Evolutionary conservation across 1,140 invertebrate species (phyloP).

Genomic region (Bombus turneri): DNA sequence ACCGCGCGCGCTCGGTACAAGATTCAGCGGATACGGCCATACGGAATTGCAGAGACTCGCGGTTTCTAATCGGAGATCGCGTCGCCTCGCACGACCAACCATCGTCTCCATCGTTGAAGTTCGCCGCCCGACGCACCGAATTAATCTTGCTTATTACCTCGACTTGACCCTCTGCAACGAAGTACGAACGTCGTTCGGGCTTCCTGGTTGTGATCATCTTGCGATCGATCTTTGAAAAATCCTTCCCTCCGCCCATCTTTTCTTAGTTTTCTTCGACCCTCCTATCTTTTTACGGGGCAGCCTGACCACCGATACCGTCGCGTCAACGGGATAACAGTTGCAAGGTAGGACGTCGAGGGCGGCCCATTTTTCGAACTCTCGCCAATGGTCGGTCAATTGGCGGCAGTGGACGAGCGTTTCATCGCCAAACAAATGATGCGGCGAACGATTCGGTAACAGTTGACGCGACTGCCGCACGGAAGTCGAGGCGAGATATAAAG

Average conservation of each 20-base stretch:
- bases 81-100: background rate
- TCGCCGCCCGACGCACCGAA: conserved; percentile 10
- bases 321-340: too few species aligned
- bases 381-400: background rate
- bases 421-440: background rate
- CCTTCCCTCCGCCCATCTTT: too few species aligned
- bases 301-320: too few species aligned
- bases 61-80: conserved; percentile 17
- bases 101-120: background rate
- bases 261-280: too few species aligned
- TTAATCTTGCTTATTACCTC: conserved; percentile 45
- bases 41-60: background rate
- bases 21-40: background rate
- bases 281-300: too few species aligned
- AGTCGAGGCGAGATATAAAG: background rate
- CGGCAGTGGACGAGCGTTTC: too few species aligned
- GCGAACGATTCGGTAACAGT: background rate
- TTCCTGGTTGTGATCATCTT: conserved; percentile 9
- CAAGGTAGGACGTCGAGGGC: background rate
- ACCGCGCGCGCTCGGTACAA: background rate
- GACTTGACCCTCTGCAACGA: conserved; percentile 20
- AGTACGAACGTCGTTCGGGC: background rate
- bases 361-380: background rate
- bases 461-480: background rate
- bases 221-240: conserved; percentile 16